phyloP scores from a whole-genome alignment of 2,888 invertebrate genomes.

The Catocala sponsa region DNA sequence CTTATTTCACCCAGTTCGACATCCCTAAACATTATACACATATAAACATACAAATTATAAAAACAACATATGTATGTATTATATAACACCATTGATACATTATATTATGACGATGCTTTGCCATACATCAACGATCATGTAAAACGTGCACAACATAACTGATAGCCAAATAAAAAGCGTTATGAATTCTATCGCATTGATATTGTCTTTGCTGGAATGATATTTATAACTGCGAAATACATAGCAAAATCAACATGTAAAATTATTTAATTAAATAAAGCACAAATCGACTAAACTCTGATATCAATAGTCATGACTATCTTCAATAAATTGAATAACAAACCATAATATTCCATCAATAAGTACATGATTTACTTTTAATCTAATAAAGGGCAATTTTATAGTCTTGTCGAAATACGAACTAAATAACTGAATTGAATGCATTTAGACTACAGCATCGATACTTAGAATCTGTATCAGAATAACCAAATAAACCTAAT shows the following conservation, averaged over 20 bases:
- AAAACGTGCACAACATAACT: constrained; percentile 1
- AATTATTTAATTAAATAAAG: background rate
- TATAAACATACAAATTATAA: constrained; percentile 22
- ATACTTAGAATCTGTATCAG: no score
- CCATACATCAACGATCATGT: background rate
- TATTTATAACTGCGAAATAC: background rate
- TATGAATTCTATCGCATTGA: background rate
- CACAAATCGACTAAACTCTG: background rate
- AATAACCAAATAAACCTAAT: no score
- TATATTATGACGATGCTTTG: background rate
- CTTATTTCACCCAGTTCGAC: constrained; percentile 51
- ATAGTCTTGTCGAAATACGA: no score
- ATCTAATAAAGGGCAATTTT: background rate
- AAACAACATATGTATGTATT: constrained; percentile 3
- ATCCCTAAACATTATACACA: constrained; percentile 42
- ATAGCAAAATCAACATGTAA: background rate
- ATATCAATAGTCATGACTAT: constrained; percentile 1
- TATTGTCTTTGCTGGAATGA: constrained; percentile 1
- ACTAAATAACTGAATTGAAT: no score
- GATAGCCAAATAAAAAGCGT: constrained; percentile 4
- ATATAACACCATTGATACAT: background rate
- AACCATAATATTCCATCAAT: background rate
- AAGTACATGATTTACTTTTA: constrained; percentile 2
- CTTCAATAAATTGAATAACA: background rate
- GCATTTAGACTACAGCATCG: no score